phyloP scores from a whole-genome alignment of 2,113 vertebrate genomes.

The Gracilinanus agilis region DNA sequence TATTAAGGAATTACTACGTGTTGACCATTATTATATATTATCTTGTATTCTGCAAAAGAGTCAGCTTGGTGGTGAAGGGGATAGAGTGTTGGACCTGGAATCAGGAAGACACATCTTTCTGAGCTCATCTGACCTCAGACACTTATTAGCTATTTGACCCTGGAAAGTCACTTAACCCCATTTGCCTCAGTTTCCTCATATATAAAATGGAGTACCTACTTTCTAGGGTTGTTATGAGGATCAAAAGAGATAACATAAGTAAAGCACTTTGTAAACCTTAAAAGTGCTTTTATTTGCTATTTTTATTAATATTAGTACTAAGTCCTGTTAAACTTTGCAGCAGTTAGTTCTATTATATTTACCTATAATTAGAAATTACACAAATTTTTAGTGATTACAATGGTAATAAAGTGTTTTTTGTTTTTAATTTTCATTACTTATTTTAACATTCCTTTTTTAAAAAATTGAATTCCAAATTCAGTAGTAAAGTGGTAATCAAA shows the following conservation, averaged over 20 bases:
- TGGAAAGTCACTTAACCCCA: not conserved
- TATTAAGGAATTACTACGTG: not conserved
- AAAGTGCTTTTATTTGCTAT: not conserved
- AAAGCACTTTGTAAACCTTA: not conserved
- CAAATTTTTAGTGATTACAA: constrained; percentile 24
- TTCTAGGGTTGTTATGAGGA: not conserved
- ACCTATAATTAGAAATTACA: constrained; percentile 2
- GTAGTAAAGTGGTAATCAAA: not conserved
- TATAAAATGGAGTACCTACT: not conserved
- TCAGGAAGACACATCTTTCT: not conserved
- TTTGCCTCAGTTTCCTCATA: not conserved
- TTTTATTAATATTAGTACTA: not conserved
- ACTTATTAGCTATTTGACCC: not conserved
- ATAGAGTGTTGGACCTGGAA: not conserved
- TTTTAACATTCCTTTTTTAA: too few species aligned
- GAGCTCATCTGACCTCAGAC: not conserved
- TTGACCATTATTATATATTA: not conserved
- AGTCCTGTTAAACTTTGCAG: too few species aligned
- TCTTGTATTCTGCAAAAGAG: not conserved
- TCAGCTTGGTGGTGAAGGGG: not conserved
- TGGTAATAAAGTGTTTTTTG: constrained; percentile 3
- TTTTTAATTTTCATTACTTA: too few species aligned
- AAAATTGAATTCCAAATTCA: too few species aligned
- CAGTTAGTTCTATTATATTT: not conserved
- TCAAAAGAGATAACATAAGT: not conserved